phyloP scores from a whole-genome alignment of 1,140 invertebrate species.

The Panagrolaimus sp. region DNA sequence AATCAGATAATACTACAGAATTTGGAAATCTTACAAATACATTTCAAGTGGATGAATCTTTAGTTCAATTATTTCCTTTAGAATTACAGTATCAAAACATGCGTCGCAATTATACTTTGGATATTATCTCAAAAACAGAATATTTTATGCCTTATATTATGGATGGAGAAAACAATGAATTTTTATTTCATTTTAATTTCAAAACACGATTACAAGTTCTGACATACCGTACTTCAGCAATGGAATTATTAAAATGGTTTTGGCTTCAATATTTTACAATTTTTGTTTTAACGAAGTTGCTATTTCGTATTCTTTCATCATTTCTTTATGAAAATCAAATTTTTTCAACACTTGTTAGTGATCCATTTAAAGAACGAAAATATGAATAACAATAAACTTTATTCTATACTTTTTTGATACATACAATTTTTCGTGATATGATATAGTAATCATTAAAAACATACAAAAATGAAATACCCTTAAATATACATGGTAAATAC shows the following conservation, averaged over 20 bases:
- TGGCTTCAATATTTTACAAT: constrained; percentile 32
- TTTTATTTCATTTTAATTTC: constrained; percentile 23
- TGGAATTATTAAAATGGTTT: constrained; percentile 38
- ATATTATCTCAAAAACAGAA: neutral
- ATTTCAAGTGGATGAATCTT: neutral
- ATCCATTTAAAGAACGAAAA: constrained; percentile 14
- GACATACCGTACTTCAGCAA: constrained; percentile 25
- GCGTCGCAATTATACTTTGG: constrained; percentile 10
- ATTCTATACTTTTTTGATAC: too few relatives aligned
- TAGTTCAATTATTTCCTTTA: neutral
- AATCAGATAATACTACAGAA: neutral
- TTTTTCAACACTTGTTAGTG: constrained; percentile 23
- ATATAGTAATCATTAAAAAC: too few relatives aligned
- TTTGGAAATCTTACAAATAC: constrained; percentile 3
- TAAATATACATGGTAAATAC: too few relatives aligned
- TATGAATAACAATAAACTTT: neutral
- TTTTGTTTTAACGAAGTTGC: constrained; percentile 21
- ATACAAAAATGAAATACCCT: too few relatives aligned
- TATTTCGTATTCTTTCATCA: constrained; percentile 22
- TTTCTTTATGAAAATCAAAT: constrained; percentile 37
- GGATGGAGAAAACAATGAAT: neutral
- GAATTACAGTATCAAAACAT: constrained; percentile 8
- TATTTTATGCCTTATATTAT: neutral
- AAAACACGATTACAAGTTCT: constrained; percentile 24
- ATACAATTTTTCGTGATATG: too few relatives aligned